Conservation (phyloP, 2,113 vertebrate species). For the Petroica traversi region DNA sequence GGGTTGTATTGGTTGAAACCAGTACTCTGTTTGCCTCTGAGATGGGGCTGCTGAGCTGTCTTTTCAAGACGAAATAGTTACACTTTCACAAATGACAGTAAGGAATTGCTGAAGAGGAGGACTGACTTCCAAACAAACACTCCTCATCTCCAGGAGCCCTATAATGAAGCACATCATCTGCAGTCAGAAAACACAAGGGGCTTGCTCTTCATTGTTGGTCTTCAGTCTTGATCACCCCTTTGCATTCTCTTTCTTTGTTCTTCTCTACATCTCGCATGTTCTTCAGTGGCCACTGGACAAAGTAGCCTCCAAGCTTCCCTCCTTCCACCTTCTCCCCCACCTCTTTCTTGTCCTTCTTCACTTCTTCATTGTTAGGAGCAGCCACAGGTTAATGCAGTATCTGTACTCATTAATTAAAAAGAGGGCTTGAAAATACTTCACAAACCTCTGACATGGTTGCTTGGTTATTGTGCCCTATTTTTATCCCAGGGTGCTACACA, state of each 20-base stretch:
- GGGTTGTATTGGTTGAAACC: accelerated
- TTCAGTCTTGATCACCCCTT: neutral
- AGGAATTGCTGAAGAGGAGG: neutral
- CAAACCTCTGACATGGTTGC: neutral
- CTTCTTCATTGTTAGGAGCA: neutral
- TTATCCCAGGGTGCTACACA: neutral
- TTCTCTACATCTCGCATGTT: neutral
- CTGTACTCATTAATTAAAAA: neutral
- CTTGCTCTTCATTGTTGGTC: neutral
- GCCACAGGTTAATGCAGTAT: neutral
- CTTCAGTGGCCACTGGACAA: neutral
- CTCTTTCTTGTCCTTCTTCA: neutral
- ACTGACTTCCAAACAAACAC: neutral
- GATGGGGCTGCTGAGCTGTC: neutral
- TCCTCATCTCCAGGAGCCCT: accelerated
- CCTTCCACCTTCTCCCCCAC: neutral
- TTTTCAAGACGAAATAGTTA: neutral
- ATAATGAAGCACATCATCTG: neutral
- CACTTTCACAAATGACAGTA: neutral
- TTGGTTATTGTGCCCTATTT: neutral
- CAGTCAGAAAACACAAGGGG: neutral
- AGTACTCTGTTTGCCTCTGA: neutral
- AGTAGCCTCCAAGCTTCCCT: neutral
- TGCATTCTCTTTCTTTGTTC: neutral
- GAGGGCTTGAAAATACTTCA: neutral